These are phyloP conservation scores for Caenorhabditis virilis DNA, from an alignment of 2,888 invertebrate species.

Conservation along the genomic window DNA sequence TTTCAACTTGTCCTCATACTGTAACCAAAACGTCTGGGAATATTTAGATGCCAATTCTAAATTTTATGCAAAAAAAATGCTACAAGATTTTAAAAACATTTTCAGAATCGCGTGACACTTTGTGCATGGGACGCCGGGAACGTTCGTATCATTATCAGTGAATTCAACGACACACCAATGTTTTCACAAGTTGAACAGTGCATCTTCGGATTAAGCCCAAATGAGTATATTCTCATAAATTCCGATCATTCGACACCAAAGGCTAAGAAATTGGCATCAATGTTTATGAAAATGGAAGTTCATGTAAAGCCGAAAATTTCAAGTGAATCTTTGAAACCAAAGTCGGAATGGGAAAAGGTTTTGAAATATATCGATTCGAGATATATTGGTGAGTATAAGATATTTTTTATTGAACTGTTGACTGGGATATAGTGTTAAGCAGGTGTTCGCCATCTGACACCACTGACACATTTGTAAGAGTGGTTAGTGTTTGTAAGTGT, in stretches of 20 bases:
- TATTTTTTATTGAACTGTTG: too few species aligned
- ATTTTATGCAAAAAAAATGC: neutral
- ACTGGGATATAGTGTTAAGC: too few species aligned
- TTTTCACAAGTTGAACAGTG: conserved; percentile 50
- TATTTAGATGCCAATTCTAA: too few species aligned
- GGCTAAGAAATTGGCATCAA: conserved; percentile 16
- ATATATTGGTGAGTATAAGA: conserved; percentile 10
- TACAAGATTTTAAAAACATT: neutral
- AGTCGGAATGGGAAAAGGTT: conserved; percentile 20
- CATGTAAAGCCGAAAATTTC: conserved; percentile 8
- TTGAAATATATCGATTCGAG: conserved; percentile 13
- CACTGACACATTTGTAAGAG: too few species aligned
- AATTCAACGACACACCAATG: conserved; percentile 50
- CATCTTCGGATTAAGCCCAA: conserved; percentile 31
- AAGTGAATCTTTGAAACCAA: conserved; percentile 9
- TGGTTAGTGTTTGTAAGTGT: too few species aligned
- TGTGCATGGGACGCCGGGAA: conserved; percentile 53
- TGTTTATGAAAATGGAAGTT: conserved; percentile 37
- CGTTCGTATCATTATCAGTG: conserved; percentile 45
- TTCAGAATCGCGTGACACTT: conserved; percentile 51
- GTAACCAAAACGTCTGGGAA: too few species aligned
- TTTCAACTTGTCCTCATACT: too few species aligned
- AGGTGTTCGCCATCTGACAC: too few species aligned
- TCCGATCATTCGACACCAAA: neutral
- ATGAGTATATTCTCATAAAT: conserved; percentile 21